Conservation (phyloP, 1,140 invertebrate species). For the Halesus radiatus region DNA sequence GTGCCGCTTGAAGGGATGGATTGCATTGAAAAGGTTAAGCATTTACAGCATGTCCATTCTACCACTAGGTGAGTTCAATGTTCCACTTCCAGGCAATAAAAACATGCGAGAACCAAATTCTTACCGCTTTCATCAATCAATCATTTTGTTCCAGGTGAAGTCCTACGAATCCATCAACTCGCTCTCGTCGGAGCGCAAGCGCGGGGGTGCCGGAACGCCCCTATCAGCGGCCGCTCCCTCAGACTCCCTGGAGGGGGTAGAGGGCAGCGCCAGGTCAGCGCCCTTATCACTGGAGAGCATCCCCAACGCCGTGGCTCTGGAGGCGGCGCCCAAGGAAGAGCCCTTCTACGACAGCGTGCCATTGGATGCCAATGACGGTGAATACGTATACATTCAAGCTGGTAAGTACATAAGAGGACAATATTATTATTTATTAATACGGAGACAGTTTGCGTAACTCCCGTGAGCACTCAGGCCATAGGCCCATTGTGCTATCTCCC, state of each 20-base stretch:
- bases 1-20: no score
- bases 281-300: slow-evolving; percentile 68
- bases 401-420: no score
- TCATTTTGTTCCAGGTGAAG: slow-evolving; percentile 67
- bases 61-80: no score
- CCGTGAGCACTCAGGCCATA: no score
- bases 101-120: no score
- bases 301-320: slow-evolving; percentile 66
- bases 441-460: no score
- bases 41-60: no score
- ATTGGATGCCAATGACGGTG: slow-evolving; percentile 80
- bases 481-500: no score
- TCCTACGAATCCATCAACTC: slow-evolving; percentile 75
- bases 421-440: no score
- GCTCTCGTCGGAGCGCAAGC: slow-evolving; percentile 69
- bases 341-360: slow-evolving; percentile 88
- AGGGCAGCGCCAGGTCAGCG: slow-evolving; percentile 65
- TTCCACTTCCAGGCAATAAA: no score
- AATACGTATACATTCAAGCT: slow-evolving; percentile 83
- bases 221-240: slow-evolving; percentile 63
- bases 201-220: slow-evolving; percentile 68
- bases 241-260: slow-evolving; percentile 63
- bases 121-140: no score
- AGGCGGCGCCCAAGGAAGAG: slow-evolving; percentile 72
- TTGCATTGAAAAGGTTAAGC: no score